Evolutionary conservation across 2,797 vertebrate genomes (phyloP).

Genomic region (Antennarius maculatus): DNA sequence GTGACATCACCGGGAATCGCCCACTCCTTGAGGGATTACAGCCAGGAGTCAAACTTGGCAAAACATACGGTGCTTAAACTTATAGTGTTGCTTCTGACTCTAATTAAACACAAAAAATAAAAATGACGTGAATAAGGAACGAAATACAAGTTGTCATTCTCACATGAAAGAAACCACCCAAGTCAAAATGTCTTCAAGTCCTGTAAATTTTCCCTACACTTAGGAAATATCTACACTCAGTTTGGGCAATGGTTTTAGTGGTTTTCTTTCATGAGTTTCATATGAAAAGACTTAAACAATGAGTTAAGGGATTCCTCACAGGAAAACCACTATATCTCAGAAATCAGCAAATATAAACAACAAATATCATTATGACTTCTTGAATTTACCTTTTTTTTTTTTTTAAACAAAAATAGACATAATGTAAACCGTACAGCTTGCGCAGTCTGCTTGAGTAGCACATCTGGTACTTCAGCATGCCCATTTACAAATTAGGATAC

Average conservation of each 20-base stretch:
- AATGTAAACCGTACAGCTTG: background rate
- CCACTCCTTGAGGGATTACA: too few relatives aligned
- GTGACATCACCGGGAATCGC: too few relatives aligned
- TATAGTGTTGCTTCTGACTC: too few relatives aligned
- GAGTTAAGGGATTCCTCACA: background rate
- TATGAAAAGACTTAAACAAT: background rate
- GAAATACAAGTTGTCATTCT: too few relatives aligned
- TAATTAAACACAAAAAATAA: too few relatives aligned
- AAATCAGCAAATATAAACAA: too few relatives aligned
- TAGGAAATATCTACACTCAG: background rate
- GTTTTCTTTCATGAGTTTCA: background rate
- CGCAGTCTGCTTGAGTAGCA: conserved; percentile 7
- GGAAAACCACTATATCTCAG: background rate
- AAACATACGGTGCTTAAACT: too few relatives aligned
- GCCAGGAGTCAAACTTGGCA: too few relatives aligned
- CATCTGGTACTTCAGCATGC: background rate
- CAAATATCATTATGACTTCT: background rate
- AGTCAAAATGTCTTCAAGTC: too few relatives aligned
- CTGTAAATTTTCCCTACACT: too few relatives aligned
- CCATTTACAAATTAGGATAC: conserved; percentile 25
- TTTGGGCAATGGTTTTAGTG: background rate
- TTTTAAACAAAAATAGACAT: conserved; percentile 4
- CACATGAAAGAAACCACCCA: background rate
- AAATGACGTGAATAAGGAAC: too few relatives aligned
- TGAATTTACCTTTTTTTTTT: background rate